These are phyloP conservation scores for Semotilus atromaculatus DNA, from an alignment of 2,797 vertebrate species.

Conservation along the genomic window DNA sequence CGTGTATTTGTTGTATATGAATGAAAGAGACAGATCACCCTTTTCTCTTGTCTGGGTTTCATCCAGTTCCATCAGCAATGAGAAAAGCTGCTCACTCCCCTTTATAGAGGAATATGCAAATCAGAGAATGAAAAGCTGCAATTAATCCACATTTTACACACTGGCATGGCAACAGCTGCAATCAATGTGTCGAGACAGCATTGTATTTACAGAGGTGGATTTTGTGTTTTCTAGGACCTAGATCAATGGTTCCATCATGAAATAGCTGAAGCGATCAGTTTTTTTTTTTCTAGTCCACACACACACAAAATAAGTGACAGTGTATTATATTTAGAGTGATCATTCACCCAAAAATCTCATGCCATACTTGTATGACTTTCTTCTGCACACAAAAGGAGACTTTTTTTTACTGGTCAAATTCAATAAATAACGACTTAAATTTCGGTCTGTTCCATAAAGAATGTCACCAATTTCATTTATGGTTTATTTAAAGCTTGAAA, in stretches of 20 bases:
- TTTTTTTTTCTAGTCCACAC: not conserved
- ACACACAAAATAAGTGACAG: not conserved
- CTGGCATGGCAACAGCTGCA: constrained; percentile 57
- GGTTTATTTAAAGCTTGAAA: not conserved
- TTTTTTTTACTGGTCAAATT: not conserved
- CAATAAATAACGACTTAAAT: not conserved
- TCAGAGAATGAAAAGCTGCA: constrained; percentile 53
- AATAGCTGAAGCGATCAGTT: not conserved
- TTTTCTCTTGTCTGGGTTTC: constrained; percentile 39
- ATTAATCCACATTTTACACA: constrained; percentile 57
- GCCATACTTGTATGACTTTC: not conserved
- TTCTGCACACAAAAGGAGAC: not conserved
- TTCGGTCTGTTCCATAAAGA: not conserved
- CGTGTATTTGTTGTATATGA: not conserved
- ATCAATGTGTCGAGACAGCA: constrained; percentile 28
- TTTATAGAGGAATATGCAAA: constrained; percentile 57
- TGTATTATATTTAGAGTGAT: not conserved
- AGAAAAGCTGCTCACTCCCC: constrained; percentile 36
- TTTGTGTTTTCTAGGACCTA: constrained; percentile 4
- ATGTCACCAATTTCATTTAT: not conserved
- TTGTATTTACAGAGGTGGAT: constrained; percentile 25
- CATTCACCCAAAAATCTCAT: not conserved
- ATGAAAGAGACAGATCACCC: constrained; percentile 10
- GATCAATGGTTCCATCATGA: not conserved
- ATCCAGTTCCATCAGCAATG: constrained; percentile 49